A percentile compares a stretch with the other conserved stretches of the same genome.
These are phyloP conservation scores for Poecilia wingei DNA, from an alignment of 2,797 vertebrate species.

Conservation along the genomic window DNA sequence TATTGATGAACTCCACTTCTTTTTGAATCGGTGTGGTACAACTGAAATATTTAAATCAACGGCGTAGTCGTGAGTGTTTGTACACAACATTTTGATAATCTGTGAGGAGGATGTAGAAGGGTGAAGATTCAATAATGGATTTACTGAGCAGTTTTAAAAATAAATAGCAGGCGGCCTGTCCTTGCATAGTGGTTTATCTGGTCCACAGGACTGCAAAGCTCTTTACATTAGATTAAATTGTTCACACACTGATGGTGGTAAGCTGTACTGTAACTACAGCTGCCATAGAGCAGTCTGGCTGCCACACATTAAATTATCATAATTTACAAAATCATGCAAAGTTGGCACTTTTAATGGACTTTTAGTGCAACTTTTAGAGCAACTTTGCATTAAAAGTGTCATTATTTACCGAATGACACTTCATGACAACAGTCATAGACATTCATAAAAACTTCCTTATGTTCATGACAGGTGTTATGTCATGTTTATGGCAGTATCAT, in stretches of 20 bases:
- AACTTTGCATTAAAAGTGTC: too few species aligned
- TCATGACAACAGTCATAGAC: too few species aligned
- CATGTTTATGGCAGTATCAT: too few species aligned
- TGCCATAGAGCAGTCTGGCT: too few species aligned
- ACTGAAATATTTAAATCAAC: slow-evolving; percentile 1
- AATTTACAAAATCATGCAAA: too few species aligned
- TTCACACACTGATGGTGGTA: neutral
- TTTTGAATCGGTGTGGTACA: neutral
- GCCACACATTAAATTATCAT: too few species aligned
- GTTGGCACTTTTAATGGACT: too few species aligned
- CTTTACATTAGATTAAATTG: neutral
- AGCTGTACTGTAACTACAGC: neutral
- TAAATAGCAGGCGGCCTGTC: neutral
- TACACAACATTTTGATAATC: neutral
- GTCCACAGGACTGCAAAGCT: neutral
- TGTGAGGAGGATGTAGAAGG: neutral
- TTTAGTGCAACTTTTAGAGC: too few species aligned
- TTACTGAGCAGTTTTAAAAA: neutral
- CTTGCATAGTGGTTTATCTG: neutral
- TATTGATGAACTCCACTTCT: neutral
- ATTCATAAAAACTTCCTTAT: too few species aligned
- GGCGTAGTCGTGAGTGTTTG: neutral
- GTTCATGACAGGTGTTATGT: too few species aligned
- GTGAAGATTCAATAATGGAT: neutral
- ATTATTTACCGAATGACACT: too few species aligned